Base-by-base conservation (phyloP, 2,113 vertebrate species). In the Takifugu bimaculatus region DNA sequence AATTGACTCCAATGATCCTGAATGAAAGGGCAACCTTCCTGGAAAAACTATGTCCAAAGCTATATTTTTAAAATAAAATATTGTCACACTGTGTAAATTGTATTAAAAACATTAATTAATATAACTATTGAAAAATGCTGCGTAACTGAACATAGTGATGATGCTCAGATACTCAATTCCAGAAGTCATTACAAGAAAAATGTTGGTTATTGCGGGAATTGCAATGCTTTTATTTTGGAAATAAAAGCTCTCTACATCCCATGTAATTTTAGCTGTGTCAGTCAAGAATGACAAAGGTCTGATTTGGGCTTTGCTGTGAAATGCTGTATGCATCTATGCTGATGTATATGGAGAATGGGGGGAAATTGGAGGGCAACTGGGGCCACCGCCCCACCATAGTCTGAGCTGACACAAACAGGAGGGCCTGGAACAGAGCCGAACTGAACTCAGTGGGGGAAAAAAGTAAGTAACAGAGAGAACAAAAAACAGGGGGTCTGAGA, bases 201-300 rank as follows among this genome's bases (percentile, higher is more conserved):
- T 5, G 48, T n/a, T 6, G 13, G 12, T 50, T 60, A 27, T 15
- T 42, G 13, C 14, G 3, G 4, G 43, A 65, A 14, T 4, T 14
- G 6, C 9, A 7, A 32, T 27, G 50, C 75, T 78, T 82, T 86
- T 88, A 86, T 67, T 88, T 79, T 84, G 83, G 80, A 77, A 70
- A 39, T n/a, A 26, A 72, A 48, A 57, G 14, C 25, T 2, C 25
- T 1, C 45, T 12, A 54, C 74, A 62, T 78, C 75, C 80, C 43
- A 63, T 50, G 57, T 73, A 60, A 57, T 54, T 72, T 25, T 63
- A 60, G 52, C 65, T 57, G 4, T 39, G 11, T 55, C 50, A 60
- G 42, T 13, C 61, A 63, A 15, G 11, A 64, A 68, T 60, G 43
- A 76, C 59, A 74, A 53, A 63, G 55, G 32, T 61, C 28, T 61